phyloP scores from a whole-genome alignment of 2,113 vertebrate genomes.

The Ochotona princeps region DNA sequence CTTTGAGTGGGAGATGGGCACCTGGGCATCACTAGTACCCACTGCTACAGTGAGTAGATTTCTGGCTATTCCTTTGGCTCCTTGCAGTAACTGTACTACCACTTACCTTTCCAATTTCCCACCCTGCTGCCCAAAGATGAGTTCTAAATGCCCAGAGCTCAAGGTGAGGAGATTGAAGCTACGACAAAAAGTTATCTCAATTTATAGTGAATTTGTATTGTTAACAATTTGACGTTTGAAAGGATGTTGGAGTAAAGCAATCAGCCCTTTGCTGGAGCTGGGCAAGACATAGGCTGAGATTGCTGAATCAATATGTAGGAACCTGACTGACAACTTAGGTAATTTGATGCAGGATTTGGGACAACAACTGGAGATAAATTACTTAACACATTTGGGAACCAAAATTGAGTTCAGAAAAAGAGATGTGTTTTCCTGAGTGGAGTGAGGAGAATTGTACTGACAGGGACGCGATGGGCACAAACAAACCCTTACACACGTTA shows the following conservation, averaged over 20 bases:
- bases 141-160: slow-evolving; percentile 66
- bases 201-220: slow-evolving; percentile 78
- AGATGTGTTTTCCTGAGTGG: slow-evolving; percentile 69
- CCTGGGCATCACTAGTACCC: background rate
- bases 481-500: slow-evolving; percentile 40
- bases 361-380: slow-evolving; percentile 78
- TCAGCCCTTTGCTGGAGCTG: slow-evolving; percentile 63
- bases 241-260: slow-evolving; percentile 70
- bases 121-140: slow-evolving; percentile 50
- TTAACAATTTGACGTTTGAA: slow-evolving; percentile 76
- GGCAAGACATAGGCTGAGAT: background rate
- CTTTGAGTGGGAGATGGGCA: slow-evolving; percentile 15
- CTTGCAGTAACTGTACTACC: slow-evolving; percentile 50
- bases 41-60: slow-evolving; percentile 18
- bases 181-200: slow-evolving; percentile 64
- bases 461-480: slow-evolving; percentile 50
- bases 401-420: slow-evolving; percentile 76
- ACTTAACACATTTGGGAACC: slow-evolving; percentile 74
- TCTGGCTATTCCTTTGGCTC: slow-evolving; percentile 23
- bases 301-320: slow-evolving; percentile 76
- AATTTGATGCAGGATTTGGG: slow-evolving; percentile 73
- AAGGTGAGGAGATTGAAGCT: slow-evolving; percentile 72
- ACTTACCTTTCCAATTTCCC: slow-evolving; percentile 61
- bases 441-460: slow-evolving; percentile 76
- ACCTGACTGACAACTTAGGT: slow-evolving; percentile 74